A percentile compares a stretch with the other conserved stretches of the same genome.
Evolutionary conservation across 2,113 vertebrate species (phyloP).

Genomic region (Python bivittatus): DNA sequence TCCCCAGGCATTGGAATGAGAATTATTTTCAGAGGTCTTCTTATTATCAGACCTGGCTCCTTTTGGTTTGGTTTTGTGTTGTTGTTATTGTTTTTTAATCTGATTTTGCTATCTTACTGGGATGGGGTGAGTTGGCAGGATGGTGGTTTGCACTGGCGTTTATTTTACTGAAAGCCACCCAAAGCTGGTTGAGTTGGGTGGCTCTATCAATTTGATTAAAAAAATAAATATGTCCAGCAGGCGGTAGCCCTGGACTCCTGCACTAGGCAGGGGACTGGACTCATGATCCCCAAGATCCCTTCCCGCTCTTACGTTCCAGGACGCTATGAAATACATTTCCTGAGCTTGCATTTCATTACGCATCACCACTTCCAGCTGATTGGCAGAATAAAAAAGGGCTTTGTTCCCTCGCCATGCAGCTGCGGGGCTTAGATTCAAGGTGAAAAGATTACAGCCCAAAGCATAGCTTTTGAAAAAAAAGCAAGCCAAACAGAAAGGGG

Average conservation of each 20-base stretch:
- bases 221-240: too few relatives aligned
- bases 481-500: slow-evolving; percentile 66
- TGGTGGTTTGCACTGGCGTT: too few relatives aligned
- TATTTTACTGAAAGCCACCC: too few relatives aligned
- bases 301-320: not conserved
- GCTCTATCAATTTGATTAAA: too few relatives aligned
- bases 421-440: slow-evolving; percentile 62
- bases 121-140: too few relatives aligned
- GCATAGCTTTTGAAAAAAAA: slow-evolving; percentile 60
- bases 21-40: too few relatives aligned
- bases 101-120: too few relatives aligned
- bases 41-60: too few relatives aligned
- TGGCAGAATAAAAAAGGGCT: slow-evolving; percentile 57
- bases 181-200: too few relatives aligned
- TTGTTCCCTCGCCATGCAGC: slow-evolving; percentile 50
- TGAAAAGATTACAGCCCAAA: slow-evolving; percentile 71
- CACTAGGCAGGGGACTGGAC: not conserved
- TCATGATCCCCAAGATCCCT: not conserved
- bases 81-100: too few relatives aligned
- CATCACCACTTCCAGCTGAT: slow-evolving; percentile 44
- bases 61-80: too few relatives aligned
- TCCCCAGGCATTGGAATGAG: too few relatives aligned
- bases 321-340: slow-evolving; percentile 3
- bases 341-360: slow-evolving; percentile 42
- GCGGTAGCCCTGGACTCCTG: not conserved